Percentiles rank a stretch among this genome's conserved stretches.
Conservation (phyloP, 2,797 vertebrate species). For the Choloepus didactylus region DNA sequence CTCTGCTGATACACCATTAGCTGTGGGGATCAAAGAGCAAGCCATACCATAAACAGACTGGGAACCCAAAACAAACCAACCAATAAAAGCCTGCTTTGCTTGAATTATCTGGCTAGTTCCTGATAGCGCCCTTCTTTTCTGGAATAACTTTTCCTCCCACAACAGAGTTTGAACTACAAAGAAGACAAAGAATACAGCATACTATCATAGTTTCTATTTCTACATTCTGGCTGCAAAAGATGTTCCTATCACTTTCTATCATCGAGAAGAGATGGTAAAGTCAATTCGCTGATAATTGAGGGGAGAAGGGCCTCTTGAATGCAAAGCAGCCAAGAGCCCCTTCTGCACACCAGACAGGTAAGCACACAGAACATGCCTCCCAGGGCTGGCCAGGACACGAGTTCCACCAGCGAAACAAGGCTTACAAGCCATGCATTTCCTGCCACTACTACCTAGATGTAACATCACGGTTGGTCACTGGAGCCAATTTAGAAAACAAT, state of each 20-base stretch:
- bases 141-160: not conserved
- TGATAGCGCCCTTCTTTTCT: not conserved
- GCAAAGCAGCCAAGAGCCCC: not conserved
- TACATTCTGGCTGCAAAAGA: not conserved
- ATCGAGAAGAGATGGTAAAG: not conserved
- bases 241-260: not conserved
- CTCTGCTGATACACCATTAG: not conserved
- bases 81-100: not conserved
- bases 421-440: not conserved
- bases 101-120: not conserved
- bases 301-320: accelerated
- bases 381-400: not conserved
- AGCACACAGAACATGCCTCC: not conserved
- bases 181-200: conserved; percentile 17
- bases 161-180: not conserved
- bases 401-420: not conserved
- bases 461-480: not conserved
- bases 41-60: not conserved
- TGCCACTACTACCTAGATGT: not conserved
- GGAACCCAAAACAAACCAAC: not conserved
- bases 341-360: not conserved
- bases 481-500: not conserved
- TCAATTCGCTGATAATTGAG: not conserved
- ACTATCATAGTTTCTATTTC: conserved; percentile 7
- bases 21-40: not conserved